Conservation (phyloP, 2,888 invertebrate species). For the Torymus texanus region DNA sequence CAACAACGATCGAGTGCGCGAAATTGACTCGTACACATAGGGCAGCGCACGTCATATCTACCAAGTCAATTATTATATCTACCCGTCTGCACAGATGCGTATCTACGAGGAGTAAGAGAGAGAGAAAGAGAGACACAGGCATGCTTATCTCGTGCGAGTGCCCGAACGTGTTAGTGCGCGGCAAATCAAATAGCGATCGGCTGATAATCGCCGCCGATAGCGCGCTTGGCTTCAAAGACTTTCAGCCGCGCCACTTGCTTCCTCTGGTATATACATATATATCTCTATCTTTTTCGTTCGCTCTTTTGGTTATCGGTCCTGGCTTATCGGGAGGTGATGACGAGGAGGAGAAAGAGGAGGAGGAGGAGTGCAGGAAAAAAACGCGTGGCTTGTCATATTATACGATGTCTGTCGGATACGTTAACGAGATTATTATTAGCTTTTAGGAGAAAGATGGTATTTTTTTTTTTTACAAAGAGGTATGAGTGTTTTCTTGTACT, state of each 20-base stretch:
- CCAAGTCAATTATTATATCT: conserved; percentile 41
- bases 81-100: conserved; percentile 17
- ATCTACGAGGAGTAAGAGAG: conserved; percentile 4
- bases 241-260: conserved; percentile 37
- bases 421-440: conserved; percentile 26
- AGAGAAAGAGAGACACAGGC: not conserved
- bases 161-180: conserved; percentile 32
- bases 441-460: not conserved
- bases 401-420: conserved; percentile 11
- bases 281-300: not conserved
- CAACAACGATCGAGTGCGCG: conserved; percentile 31
- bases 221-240: conserved; percentile 39
- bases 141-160: conserved; percentile 29
- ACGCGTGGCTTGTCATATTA: not conserved
- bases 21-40: conserved; percentile 24
- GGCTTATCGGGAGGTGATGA: conserved; percentile 30
- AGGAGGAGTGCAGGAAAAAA: conserved; percentile 6
- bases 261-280: not conserved
- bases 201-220: conserved; percentile 50
- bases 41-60: not conserved
- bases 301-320: conserved; percentile 20
- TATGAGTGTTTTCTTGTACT: conserved; percentile 5
- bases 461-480: not conserved
- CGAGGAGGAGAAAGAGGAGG: not conserved
- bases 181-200: conserved; percentile 53